Evolutionary conservation across 2,113 vertebrate species (phyloP).

Genomic region (Muntiacus muntjak): DNA sequence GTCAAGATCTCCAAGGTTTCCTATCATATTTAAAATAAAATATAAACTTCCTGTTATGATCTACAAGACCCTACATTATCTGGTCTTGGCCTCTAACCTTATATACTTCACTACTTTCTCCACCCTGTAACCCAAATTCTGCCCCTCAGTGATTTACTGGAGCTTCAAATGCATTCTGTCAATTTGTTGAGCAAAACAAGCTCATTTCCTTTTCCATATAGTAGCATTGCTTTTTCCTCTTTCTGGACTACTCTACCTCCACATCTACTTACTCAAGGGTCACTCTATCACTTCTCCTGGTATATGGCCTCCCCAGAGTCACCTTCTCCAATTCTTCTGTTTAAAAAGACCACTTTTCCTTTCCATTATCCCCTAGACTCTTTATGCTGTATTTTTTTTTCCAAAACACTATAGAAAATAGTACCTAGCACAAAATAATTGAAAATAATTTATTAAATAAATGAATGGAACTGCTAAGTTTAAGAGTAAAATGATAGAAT

Average conservation of each 20-base stretch:
- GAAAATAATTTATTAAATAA: neutral
- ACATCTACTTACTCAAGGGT: neutral
- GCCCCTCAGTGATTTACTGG: rapidly evolving
- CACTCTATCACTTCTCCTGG: neutral
- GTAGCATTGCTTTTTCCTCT: neutral
- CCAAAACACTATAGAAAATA: neutral
- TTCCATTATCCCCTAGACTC: neutral
- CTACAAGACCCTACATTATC: neutral
- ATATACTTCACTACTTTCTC: neutral
- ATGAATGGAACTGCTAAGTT: neutral
- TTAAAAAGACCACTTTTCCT: neutral
- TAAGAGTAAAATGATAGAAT: neutral
- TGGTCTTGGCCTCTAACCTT: neutral
- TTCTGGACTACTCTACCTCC: neutral
- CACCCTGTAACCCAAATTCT: neutral
- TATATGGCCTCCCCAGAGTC: neutral
- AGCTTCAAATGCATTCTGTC: neutral
- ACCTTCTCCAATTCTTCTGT: neutral
- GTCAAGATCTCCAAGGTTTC: neutral
- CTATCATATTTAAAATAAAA: neutral
- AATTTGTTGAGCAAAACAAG: neutral
- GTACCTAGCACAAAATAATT: neutral
- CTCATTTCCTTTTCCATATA: neutral
- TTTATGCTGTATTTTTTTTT: neutral
- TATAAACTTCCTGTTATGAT: neutral